Percentiles rank a stretch among this genome's conserved stretches.
Evolutionary conservation across 1,140 invertebrate species (phyloP).

Genomic region (Bombus polaris): DNA sequence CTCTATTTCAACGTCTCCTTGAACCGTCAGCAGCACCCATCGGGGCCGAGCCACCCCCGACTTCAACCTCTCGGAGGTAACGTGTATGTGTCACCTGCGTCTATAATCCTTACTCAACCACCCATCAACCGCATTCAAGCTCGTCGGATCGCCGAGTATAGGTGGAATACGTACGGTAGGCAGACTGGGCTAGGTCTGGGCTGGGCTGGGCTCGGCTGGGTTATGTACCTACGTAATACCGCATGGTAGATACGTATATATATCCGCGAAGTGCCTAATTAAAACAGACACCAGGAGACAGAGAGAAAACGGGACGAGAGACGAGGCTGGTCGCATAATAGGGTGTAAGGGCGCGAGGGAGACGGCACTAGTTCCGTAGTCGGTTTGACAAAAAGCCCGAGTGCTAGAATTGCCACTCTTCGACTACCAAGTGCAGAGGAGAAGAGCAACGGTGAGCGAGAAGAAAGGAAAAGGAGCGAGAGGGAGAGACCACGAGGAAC

Average conservation of each 20-base stretch:
- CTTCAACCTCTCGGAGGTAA: conserved; percentile 61
- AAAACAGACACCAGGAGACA: conserved; percentile 81
- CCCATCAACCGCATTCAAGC: conserved; percentile 79
- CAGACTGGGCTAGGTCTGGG: conserved; percentile 54
- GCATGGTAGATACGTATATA: conserved; percentile 60
- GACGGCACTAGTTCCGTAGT: conserved; percentile 73
- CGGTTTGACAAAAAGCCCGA: conserved; percentile 77
- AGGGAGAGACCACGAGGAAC: conserved; percentile 35
- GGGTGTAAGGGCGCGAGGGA: conserved; percentile 72
- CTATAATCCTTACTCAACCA: conserved; percentile 82
- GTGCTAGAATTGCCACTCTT: conserved; percentile 83
- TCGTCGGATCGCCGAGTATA: conserved; percentile 76
- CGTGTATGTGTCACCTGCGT: conserved; percentile 73
- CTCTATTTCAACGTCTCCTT: conserved; percentile 62
- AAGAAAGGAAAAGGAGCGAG: conserved; percentile 54
- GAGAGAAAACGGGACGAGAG: conserved; percentile 67
- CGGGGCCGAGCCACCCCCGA: conserved; percentile 54
- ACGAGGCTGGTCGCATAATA: conserved; percentile 69
- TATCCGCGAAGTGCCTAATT: conserved; percentile 82
- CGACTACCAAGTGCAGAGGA: conserved; percentile 76
- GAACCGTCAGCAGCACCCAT: conserved; percentile 55
- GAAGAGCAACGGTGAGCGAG: conserved; percentile 71
- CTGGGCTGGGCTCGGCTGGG: conserved; percentile 48
- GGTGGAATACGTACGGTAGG: conserved; percentile 65
- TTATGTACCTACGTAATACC: conserved; percentile 65